Base-by-base conservation (phyloP, 2,113 vertebrate species). In the Poicephalus gulielmi region DNA sequence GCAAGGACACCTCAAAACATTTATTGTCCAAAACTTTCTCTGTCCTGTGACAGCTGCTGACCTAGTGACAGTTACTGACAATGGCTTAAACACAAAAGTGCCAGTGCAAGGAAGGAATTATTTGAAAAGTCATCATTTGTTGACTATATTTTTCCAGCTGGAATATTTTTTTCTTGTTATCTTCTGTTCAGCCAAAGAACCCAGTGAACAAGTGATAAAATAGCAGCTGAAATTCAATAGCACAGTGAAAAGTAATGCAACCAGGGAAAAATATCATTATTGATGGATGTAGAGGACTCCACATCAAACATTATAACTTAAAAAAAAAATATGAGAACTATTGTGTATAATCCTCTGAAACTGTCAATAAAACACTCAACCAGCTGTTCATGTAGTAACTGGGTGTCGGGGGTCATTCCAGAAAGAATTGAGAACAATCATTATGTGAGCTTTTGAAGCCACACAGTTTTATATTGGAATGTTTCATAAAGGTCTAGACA, bases 21-120 rank as follows among this genome's bases (percentile, higher is more conserved):
- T 70, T 75, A 20, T 86, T 75, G 46, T 83, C 53, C 59, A 83
- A 74, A 91, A 67, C 30, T 66, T 77, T 7, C 30, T 79, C 39
- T 71, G n/a, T 67, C 77, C 44, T 88, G 31, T 63, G 86, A 93
- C 81, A 86, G 74, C 57, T 70, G 86, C 63, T 93, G 88, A 88
- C 85, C 88, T 66, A 81, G 43, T 79, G 85, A 83, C 53, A 90
- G 27, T 44, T 70, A 67, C 33, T 79, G 80, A 79, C 25, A 81
- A 37, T 2, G 7, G 35, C 52, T 87, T 77, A 47, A 80, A 33
- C 33, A 85, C 25, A 75, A 43, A 94, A 94, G 46, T 49, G 35
- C 77, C 46, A 59, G 82, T 68, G 46, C 43, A 74, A 94, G 68
- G 47, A 55, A 75, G 31, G 52, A 73, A 71, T 50, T 2, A 27